Conservation (phyloP, 2,797 vertebrate species). For the Jordanella pulchra region DNA sequence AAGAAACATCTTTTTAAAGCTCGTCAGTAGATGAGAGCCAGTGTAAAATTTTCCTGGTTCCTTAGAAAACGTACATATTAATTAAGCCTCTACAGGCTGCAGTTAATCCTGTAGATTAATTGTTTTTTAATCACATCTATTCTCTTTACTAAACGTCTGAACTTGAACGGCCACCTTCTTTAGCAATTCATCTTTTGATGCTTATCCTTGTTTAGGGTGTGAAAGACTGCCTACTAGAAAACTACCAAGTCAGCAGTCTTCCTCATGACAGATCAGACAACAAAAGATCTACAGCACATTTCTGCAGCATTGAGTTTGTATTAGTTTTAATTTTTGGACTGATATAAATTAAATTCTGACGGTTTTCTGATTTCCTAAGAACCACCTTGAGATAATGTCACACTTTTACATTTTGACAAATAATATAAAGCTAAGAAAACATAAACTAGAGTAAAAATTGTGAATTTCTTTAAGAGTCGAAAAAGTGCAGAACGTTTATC, state of each 20-base stretch:
- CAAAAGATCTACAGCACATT: not conserved
- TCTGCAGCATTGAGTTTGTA: not conserved
- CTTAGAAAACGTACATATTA: too few species aligned
- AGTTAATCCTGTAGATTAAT: not conserved
- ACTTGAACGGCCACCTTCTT: not conserved
- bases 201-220: not conserved
- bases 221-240: not conserved
- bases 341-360: not conserved
- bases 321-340: not conserved
- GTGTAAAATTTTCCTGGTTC: too few species aligned
- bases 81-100: too few species aligned
- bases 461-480: not conserved
- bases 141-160: not conserved
- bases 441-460: not conserved
- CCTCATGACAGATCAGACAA: not conserved
- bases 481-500: not conserved
- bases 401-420: not conserved
- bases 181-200: not conserved
- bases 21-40: not conserved
- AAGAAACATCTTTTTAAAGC: not conserved
- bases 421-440: not conserved
- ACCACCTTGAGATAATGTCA: not conserved
- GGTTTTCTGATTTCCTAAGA: not conserved
- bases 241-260: not conserved
- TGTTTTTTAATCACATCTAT: not conserved